Evolutionary conservation across 2,113 vertebrate genomes (phyloP).

Genomic region (Perca fluviatilis): DNA sequence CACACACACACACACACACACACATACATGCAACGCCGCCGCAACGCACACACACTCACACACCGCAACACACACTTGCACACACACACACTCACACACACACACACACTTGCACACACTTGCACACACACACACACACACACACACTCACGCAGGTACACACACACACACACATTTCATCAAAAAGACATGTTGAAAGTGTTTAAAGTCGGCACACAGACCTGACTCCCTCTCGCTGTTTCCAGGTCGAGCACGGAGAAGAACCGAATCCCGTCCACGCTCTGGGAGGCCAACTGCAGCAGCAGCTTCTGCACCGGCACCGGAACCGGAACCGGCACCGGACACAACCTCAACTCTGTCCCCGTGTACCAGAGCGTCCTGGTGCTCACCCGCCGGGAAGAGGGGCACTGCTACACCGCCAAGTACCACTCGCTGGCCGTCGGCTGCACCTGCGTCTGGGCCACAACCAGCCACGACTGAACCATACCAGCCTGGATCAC

Average conservation of each 20-base stretch:
- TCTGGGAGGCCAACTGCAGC: constrained; percentile 80
- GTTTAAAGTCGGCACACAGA: too few relatives aligned
- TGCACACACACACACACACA: too few relatives aligned
- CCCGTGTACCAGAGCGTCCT: constrained; percentile 76
- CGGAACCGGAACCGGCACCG: accelerated
- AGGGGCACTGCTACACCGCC: constrained; percentile 53
- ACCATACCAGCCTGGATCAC: not conserved
- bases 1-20: too few relatives aligned
- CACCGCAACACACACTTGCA: too few relatives aligned
- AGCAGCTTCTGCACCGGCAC: constrained; percentile 48
- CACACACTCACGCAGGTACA: too few relatives aligned
- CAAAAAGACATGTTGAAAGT: too few relatives aligned
- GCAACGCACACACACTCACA: too few relatives aligned
- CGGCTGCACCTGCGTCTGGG: constrained; percentile 79
- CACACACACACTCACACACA: too few relatives aligned
- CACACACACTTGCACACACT: too few relatives aligned
- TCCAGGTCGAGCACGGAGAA: constrained; percentile 53
- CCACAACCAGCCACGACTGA: not conserved
- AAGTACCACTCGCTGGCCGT: constrained; percentile 61
- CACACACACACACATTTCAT: too few relatives aligned
- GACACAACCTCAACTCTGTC: constrained; percentile 63
- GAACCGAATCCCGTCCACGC: constrained; percentile 70
- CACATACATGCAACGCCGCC: too few relatives aligned
- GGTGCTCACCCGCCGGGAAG: constrained; percentile 56
- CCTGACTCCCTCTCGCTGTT: not conserved